Conservation (phyloP, 1,140 invertebrate species). For the Phortica variegata region DNA sequence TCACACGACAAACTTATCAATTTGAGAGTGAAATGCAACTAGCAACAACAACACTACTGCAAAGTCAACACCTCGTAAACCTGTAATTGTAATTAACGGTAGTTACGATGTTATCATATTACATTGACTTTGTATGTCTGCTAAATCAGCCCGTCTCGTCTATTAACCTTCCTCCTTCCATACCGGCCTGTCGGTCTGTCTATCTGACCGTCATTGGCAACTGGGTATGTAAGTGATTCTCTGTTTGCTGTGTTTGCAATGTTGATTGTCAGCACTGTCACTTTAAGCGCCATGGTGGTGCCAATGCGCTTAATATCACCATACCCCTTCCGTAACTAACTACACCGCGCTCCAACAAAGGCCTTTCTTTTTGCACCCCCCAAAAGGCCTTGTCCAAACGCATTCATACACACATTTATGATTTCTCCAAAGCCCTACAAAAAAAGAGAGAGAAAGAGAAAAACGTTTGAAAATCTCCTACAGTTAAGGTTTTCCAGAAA, state of each 20-base stretch:
- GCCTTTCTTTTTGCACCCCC: conserved; percentile 20
- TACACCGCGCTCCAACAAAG: conserved; percentile 6
- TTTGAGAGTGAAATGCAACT: too few species aligned
- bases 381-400: conserved; percentile 11
- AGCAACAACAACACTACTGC: too few species aligned
- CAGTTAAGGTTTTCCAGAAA: too few species aligned
- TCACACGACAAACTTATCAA: too few species aligned
- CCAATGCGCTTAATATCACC: conserved; percentile 11
- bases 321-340: background rate
- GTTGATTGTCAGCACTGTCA: conserved; percentile 49
- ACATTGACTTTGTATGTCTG: conserved; percentile 30
- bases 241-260: conserved; percentile 35
- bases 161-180: background rate
- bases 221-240: conserved; percentile 3
- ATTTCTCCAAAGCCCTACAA: too few species aligned
- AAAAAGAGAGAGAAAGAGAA: too few species aligned
- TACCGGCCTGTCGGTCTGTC: background rate
- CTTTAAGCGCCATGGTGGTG: conserved; percentile 40
- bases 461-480: too few species aligned
- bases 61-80: conserved; percentile 20
- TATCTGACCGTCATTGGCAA: background rate
- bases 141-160: conserved; percentile 14
- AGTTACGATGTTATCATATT: conserved; percentile 47
- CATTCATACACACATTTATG: background rate
- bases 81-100: conserved; percentile 50